A percentile compares a stretch with the other conserved stretches of the same genome.
Conservation (phyloP, 2,888 invertebrate genomes). For the Netelia melanura region DNA sequence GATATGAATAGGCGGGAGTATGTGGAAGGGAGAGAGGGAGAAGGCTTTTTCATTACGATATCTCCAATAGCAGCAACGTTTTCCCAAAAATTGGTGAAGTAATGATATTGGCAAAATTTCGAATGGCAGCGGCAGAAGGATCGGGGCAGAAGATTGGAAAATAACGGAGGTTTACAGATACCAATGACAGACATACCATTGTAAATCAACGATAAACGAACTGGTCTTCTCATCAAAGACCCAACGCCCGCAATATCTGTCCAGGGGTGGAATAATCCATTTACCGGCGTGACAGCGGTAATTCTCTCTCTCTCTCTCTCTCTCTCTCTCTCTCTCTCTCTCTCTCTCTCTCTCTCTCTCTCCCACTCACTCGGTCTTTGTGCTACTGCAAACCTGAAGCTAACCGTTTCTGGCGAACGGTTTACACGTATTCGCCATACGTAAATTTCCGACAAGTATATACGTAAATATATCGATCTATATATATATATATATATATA, state of each 20-base stretch:
- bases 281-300: conserved; percentile 74
- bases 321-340: conserved; percentile 58
- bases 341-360: conserved; percentile 63
- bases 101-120: background rate
- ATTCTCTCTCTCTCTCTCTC: conserved; percentile 69
- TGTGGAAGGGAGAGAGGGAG: too few species aligned
- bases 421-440: conserved; percentile 15
- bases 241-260: conserved; percentile 74
- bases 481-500: conserved; percentile 9
- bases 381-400: conserved; percentile 13
- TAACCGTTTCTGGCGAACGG: background rate
- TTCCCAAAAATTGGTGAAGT: background rate
- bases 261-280: conserved; percentile 74
- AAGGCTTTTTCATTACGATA: background rate
- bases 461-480: background rate
- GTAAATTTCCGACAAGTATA: background rate
- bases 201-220: conserved; percentile 80
- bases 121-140: background rate
- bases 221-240: conserved; percentile 76
- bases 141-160: background rate
- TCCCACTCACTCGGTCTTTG: background rate
- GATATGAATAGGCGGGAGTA: too few species aligned
- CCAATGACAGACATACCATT: conserved; percentile 68
- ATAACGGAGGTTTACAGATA: conserved; percentile 12
- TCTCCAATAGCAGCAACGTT: background rate